Conservation (phyloP, 2,113 vertebrate species). For the Nerophis ophidion region DNA sequence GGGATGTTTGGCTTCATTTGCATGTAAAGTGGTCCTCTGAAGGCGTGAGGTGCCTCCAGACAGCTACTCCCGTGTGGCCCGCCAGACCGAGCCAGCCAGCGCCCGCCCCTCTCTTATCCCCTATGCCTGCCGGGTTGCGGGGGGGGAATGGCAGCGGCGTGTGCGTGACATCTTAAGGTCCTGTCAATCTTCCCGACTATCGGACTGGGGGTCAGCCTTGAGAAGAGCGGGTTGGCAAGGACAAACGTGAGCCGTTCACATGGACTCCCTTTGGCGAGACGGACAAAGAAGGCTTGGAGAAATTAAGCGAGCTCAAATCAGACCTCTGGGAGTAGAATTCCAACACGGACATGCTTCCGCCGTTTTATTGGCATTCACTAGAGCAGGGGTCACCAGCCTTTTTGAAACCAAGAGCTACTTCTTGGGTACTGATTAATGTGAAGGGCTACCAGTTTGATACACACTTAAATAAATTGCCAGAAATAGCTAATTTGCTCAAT, state of each 20-base stretch:
- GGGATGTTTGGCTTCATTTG: conserved; percentile 67
- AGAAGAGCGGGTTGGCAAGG: conserved; percentile 62
- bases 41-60: conserved; percentile 57
- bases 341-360: conserved; percentile 19
- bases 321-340: conserved; percentile 20
- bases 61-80: conserved; percentile 56
- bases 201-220: conserved; percentile 53
- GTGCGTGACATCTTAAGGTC: conserved; percentile 61
- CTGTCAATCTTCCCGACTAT: conserved; percentile 60
- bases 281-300: conserved; percentile 34
- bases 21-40: conserved; percentile 68
- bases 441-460: no score
- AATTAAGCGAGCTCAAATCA: conserved; percentile 41
- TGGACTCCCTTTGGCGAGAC: conserved; percentile 37
- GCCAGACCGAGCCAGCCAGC: conserved; percentile 55
- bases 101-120: conserved; percentile 49
- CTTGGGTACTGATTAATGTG: no score
- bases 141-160: conserved; percentile 56
- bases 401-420: no score
- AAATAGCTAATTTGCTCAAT: no score
- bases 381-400: no score
- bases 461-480: no score
- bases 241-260: conserved; percentile 50
- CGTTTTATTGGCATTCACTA: conserved; percentile 38
- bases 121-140: conserved; percentile 52